A percentile compares a stretch with the other conserved stretches of the same genome.
Evolutionary conservation across 2,888 invertebrate species (phyloP).

Genomic region (Tribolium freemani): DNA sequence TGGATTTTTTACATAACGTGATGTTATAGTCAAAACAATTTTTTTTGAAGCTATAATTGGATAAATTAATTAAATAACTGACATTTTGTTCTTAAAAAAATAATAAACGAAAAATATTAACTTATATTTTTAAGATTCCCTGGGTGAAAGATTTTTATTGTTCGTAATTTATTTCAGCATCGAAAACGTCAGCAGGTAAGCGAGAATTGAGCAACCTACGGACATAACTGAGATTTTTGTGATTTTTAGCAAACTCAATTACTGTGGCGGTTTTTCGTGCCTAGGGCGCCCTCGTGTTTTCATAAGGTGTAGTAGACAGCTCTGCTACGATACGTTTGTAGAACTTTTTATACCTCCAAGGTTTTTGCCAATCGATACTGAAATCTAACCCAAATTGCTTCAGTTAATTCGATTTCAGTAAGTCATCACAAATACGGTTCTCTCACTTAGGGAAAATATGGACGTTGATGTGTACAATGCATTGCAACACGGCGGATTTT

Average conservation of each 20-base stretch:
- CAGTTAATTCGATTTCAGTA: conserved; percentile 6
- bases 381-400: conserved; percentile 38
- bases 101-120: too few relatives aligned
- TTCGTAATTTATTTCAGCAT: conserved; percentile 22
- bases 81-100: too few relatives aligned
- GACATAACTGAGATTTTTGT: conserved; percentile 60
- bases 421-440: not conserved
- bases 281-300: conserved; percentile 57
- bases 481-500: conserved; percentile 40
- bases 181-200: conserved; percentile 43
- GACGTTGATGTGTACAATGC: conserved; percentile 20
- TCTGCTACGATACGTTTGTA: conserved; percentile 43
- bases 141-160: not conserved
- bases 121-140: not conserved
- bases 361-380: conserved; percentile 48
- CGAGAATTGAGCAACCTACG: conserved; percentile 41
- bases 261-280: conserved; percentile 57
- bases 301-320: conserved; percentile 56
- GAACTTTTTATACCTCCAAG: conserved; percentile 48
- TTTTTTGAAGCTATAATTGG: too few relatives aligned
- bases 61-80: too few relatives aligned
- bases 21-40: too few relatives aligned
- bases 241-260: conserved; percentile 65
- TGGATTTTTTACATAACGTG: too few relatives aligned
- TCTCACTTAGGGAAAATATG: conserved; percentile 14